These are phyloP conservation scores for Hydriomena furcata DNA, from an alignment of 2,888 invertebrate species.

Conservation along the genomic window DNA sequence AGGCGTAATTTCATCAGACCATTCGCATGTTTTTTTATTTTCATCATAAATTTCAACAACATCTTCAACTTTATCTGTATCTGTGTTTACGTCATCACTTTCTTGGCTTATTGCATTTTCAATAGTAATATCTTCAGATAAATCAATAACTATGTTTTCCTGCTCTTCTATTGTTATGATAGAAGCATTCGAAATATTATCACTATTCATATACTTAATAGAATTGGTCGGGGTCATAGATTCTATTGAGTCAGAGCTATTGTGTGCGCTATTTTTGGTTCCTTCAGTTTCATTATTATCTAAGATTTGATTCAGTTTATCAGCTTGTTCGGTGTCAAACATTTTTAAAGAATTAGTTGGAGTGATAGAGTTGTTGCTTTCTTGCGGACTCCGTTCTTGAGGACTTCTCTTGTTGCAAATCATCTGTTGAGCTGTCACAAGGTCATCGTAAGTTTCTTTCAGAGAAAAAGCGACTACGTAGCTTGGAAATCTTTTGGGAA, in stretches of 20 bases:
- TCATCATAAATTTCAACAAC: neutral
- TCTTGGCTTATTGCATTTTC: neutral
- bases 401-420: slow-evolving; percentile 40
- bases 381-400: slow-evolving; percentile 40
- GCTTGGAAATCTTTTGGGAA: slow-evolving; percentile 38
- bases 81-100: neutral
- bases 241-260: slow-evolving; percentile 1
- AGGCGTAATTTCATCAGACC: neutral
- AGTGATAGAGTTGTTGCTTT: slow-evolving; percentile 37
- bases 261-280: neutral
- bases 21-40: neutral
- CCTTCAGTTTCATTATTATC: slow-evolving; percentile 31
- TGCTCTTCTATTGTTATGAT: slow-evolving; percentile 13
- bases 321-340: slow-evolving; percentile 30
- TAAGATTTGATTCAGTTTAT: slow-evolving; percentile 22
- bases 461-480: slow-evolving; percentile 50
- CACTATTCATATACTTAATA: slow-evolving; percentile 7
- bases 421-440: slow-evolving; percentile 39
- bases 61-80: neutral
- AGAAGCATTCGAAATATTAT: slow-evolving; percentile 11
- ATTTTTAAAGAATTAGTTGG: slow-evolving; percentile 39
- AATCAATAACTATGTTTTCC: slow-evolving; percentile 14
- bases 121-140: neutral
- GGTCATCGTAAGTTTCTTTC: slow-evolving; percentile 47
- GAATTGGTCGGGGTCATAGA: slow-evolving; percentile 15